Conservation (phyloP, 2,113 vertebrate species). For the Phoenicopterus ruber region DNA sequence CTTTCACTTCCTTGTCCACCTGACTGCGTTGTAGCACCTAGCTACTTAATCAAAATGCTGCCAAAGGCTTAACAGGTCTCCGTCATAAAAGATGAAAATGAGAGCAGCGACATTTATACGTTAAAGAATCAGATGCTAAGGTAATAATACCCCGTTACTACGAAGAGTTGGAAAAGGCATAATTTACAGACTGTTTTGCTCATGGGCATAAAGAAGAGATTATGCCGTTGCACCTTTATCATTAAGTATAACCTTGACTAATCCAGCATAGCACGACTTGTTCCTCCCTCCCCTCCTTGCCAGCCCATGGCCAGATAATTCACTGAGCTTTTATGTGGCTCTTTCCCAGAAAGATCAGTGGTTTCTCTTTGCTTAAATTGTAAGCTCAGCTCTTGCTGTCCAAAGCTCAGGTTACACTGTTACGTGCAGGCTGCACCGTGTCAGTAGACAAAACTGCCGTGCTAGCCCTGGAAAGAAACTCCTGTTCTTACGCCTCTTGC, state of each 20-base stretch:
- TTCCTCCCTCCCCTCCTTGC: neutral
- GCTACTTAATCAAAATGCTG: neutral
- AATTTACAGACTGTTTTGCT: neutral
- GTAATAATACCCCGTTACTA: neutral
- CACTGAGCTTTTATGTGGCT: neutral
- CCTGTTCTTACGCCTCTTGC: neutral
- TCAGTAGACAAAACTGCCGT: neutral
- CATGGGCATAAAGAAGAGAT: neutral
- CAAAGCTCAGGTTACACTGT: neutral
- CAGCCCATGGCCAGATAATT: neutral
- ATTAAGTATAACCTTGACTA: neutral
- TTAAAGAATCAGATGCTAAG: neutral
- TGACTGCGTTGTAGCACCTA: neutral
- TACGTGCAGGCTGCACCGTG: neutral
- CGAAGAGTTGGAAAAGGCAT: neutral
- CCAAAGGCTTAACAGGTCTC: neutral
- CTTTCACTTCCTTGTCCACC: neutral
- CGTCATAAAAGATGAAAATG: neutral
- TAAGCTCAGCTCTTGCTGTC: neutral
- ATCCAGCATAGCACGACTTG: fast-evolving
- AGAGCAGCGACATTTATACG: neutral
- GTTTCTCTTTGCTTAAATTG: neutral
- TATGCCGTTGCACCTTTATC: neutral
- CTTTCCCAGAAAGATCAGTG: neutral
- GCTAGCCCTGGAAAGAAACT: neutral